Conservation (phyloP, 1,140 invertebrate genomes). For the Nephotettix cincticeps region DNA sequence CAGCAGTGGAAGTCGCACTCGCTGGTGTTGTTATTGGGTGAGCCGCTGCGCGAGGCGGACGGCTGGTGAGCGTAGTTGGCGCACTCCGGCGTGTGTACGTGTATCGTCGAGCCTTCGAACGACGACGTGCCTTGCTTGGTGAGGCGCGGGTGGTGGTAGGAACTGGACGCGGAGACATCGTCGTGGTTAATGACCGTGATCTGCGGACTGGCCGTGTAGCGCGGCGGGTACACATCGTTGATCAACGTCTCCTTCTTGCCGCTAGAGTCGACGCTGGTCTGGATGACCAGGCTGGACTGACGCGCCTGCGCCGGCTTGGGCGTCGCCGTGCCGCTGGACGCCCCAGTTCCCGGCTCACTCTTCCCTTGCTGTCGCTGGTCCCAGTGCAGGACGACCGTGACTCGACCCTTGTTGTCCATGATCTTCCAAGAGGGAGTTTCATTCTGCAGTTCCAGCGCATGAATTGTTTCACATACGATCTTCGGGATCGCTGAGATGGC, state of each 20-base stretch:
- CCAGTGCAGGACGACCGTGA: conserved; percentile 92
- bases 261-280: conserved; percentile 67
- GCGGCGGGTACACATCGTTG: conserved; percentile 53
- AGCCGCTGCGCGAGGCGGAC: conserved; percentile 57
- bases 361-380: conserved; percentile 65
- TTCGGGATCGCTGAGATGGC: conserved; percentile 92
- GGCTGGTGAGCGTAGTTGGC: conserved; percentile 70
- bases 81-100: conserved; percentile 83
- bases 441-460: conserved; percentile 90
- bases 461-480: conserved; percentile 95
- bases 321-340: conserved; percentile 60
- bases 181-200: conserved; percentile 91
- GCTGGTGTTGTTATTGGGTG: conserved; percentile 58
- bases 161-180: conserved; percentile 51
- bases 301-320: conserved; percentile 63
- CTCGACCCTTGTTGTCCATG: conserved; percentile 92
- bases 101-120: conserved; percentile 61
- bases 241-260: conserved; percentile 55
- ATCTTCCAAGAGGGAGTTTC: conserved; percentile 95
- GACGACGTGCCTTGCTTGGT: conserved; percentile 68
- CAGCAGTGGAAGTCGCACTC: conserved; percentile 96
- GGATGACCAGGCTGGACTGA: conserved; percentile 69
- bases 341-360: conserved; percentile 47
- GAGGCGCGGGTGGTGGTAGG: conserved; percentile 47
- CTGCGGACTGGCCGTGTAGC: conserved; percentile 65